Evolutionary conservation across 2,797 vertebrate species (phyloP).

Genomic region (Iguana delicatissima): DNA sequence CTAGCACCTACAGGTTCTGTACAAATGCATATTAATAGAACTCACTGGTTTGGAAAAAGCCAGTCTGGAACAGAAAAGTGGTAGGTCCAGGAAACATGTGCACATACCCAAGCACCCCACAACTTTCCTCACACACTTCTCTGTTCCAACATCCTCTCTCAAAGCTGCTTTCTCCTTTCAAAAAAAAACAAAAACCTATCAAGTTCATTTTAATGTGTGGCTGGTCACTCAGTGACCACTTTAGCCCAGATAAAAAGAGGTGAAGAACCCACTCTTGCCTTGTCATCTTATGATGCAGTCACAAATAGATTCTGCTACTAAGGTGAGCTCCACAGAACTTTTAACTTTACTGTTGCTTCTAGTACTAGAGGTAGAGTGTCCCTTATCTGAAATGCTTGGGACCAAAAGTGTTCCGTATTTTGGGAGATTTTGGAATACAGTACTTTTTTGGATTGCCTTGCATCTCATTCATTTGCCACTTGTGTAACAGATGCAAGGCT

Average conservation of each 20-base stretch:
- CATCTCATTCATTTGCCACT: no score
- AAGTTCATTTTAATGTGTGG: no score
- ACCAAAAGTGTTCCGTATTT: no score
- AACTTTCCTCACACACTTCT: neutral
- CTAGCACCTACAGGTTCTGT: no score
- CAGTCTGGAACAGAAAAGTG: neutral
- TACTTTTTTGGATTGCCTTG: no score
- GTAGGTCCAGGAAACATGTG: neutral
- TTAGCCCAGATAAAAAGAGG: neutral
- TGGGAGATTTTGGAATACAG: no score
- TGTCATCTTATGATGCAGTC: neutral
- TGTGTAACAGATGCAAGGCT: no score
- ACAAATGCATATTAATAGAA: neutral
- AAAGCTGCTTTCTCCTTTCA: neutral
- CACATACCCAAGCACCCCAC: neutral
- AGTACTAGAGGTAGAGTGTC: no score
- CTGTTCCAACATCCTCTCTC: no score
- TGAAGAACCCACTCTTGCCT: neutral
- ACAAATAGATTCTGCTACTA: constrained; percentile 35
- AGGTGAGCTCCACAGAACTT: neutral
- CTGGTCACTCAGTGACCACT: neutral
- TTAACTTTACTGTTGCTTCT: no score
- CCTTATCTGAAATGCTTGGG: no score
- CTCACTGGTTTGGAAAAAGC: neutral
- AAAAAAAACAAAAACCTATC: no score